Base-by-base conservation (phyloP, 2,797 vertebrate genomes). In the Typhlichthys subterraneus region DNA sequence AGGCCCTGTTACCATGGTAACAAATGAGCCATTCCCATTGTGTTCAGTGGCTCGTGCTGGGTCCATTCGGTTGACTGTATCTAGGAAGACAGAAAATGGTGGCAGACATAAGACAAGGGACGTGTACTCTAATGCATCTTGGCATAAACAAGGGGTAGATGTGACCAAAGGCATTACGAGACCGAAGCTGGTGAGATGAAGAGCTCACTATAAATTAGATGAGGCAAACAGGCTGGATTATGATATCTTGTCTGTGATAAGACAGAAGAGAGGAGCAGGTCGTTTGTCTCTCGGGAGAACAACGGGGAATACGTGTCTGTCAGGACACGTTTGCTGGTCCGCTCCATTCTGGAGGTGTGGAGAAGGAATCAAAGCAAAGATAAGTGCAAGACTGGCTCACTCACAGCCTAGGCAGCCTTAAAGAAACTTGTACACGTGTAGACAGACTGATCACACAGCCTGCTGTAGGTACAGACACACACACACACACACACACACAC, bases 1-100 rank as follows among this genome's bases (percentile, higher is more conserved):
- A 77, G 67, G 61, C 72, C 61, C 57, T 70, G 84, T 88, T 86
- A 61, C 85, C 51, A 81, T 85, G 81, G 85, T 17, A 77, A 85
- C 84, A 46, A 74, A 81, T 76, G 70, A 76, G 63, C 72, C 75
- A 65, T 53, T 29, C 51, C 19, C 19, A 53, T 53, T 53, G 51
- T 60, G 63, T 50, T 48, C 47, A 45, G 52, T 29, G 38, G 50
- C n/a, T 52, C 14, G 52, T 11, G 29, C 12, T 55, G 49, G 66
- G 45, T 53, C 31, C n/a, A 4, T 45, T 71, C 57, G 19, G 14
- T 14, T 2, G 8, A 61, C 45, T 14, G 42, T 57, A 29, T 38
- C 12, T 12, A 48, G 38, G 1, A 3, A 45, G 4, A 12, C 2
- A 2, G 48, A 13, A 15, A 13, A 45, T 4, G 31, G 12, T 31